Conservation (phyloP, 2,888 invertebrate species). For the Biston stratarius region DNA sequence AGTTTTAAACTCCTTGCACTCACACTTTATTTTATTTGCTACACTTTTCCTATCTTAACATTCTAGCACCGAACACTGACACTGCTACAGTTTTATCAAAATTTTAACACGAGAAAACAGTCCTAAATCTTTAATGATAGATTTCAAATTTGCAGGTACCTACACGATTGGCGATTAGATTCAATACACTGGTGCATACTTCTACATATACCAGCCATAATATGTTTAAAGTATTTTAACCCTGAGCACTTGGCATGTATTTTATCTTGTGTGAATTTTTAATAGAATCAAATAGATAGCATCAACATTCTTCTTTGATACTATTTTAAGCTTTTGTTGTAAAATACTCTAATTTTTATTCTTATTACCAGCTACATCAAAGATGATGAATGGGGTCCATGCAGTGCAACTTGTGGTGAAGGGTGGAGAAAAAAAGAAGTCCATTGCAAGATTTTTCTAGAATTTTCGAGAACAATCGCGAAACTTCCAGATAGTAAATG, state of each 20-base stretch:
- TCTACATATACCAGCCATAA: constrained; percentile 85
- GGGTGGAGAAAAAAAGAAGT: constrained; percentile 95
- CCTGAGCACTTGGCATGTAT: constrained; percentile 78
- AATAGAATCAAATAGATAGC: constrained; percentile 42
- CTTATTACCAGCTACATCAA: constrained; percentile 92
- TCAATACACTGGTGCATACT: constrained; percentile 81
- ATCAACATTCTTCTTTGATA: constrained; percentile 24
- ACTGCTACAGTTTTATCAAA: constrained; percentile 62
- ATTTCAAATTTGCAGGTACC: constrained; percentile 56
- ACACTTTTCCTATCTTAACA: constrained; percentile 67
- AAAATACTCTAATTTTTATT: neutral
- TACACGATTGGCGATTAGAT: constrained; percentile 63
- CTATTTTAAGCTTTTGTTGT: neutral
- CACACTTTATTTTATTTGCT: constrained; percentile 67
- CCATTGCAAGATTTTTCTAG: constrained; percentile 97
- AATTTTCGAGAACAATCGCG: constrained; percentile 95
- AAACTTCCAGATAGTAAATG: constrained; percentile 95
- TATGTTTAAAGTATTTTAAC: constrained; percentile 62
- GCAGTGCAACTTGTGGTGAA: constrained; percentile 96
- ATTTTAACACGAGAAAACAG: constrained; percentile 56
- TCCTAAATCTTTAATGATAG: constrained; percentile 50
- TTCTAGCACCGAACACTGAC: constrained; percentile 68
- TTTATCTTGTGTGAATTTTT: constrained; percentile 63
- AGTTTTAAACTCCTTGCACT: constrained; percentile 80
- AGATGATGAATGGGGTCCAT: constrained; percentile 95